These are phyloP conservation scores for Mesoclemmys tuberculata DNA, from an alignment of 2,113 vertebrate species.

Conservation along the genomic window DNA sequence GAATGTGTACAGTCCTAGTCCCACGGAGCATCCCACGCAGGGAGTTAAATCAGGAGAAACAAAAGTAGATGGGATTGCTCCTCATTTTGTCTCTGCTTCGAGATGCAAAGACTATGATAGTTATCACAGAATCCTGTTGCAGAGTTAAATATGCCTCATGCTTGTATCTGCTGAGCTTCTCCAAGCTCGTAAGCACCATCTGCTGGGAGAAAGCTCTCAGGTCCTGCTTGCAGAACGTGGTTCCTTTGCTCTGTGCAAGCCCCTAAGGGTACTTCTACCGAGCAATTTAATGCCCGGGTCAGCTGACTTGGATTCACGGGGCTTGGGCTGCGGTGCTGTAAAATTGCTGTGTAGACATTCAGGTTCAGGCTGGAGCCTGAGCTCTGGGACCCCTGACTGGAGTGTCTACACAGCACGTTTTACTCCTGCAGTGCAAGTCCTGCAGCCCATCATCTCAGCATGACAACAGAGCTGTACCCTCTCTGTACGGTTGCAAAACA, in stretches of 20 bases:
- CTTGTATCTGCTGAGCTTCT: neutral
- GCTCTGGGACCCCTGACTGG: neutral
- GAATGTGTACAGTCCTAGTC: neutral
- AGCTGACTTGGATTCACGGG: neutral
- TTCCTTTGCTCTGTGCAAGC: neutral
- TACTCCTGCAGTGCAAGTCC: neutral
- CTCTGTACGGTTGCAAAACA: too few relatives aligned
- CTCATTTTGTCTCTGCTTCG: neutral
- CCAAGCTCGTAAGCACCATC: constrained; percentile 14
- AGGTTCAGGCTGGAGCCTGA: neutral
- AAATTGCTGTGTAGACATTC: neutral
- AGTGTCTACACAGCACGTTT: neutral
- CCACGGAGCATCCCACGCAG: neutral
- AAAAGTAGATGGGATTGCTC: neutral
- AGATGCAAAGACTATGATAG: neutral
- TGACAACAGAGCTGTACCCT: too few relatives aligned
- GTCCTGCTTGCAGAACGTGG: neutral
- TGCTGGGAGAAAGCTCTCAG: neutral
- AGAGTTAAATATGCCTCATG: neutral
- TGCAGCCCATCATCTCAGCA: too few relatives aligned
- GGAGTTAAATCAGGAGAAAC: neutral
- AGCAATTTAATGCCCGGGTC: neutral
- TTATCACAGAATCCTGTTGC: neutral
- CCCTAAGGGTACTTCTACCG: neutral
- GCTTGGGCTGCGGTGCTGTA: neutral